A percentile compares a stretch with the other conserved stretches of the same genome.
phyloP scores from a whole-genome alignment of 2,888 invertebrate genomes.

The Amphiduros pacificus region DNA sequence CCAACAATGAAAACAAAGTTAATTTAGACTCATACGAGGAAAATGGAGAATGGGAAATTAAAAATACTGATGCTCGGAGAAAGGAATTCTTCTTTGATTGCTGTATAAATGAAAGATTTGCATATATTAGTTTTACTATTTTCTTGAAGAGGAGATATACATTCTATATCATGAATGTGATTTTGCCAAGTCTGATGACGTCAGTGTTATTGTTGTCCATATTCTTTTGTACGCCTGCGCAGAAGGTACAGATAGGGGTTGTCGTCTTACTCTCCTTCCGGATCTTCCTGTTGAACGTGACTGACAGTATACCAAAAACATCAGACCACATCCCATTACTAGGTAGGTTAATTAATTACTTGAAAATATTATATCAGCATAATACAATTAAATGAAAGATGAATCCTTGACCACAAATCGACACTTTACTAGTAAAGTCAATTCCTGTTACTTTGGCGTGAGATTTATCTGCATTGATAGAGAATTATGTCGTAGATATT shows the following conservation, averaged over 20 bases:
- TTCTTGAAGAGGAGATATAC: conserved; percentile 32
- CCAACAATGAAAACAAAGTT: conserved; percentile 24
- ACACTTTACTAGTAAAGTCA: no score
- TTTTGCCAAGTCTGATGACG: conserved; percentile 36
- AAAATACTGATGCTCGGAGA: conserved; percentile 19
- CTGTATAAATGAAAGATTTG: conserved; percentile 26
- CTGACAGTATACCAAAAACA: conserved; percentile 38
- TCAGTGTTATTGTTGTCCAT: conserved; percentile 34
- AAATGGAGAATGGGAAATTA: conserved; percentile 36
- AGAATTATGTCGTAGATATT: no score
- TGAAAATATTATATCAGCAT: no score
- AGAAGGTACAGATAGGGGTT: conserved; percentile 38
- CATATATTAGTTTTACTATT: conserved; percentile 33
- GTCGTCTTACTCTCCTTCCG: conserved; percentile 35
- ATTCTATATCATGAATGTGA: conserved; percentile 38
- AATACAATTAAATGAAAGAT: no score
- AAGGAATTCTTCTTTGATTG: conserved; percentile 28
- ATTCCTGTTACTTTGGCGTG: no score
- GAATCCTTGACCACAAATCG: no score
- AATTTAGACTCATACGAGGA: conserved; percentile 33
- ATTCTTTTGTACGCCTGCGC: conserved; percentile 38
- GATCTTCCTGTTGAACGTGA: conserved; percentile 37
- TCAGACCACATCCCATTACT: conserved; percentile 37
- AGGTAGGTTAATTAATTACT: no score
- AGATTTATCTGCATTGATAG: no score